Base-by-base conservation (phyloP, 2,113 vertebrate species). In the Sinocyclocheilus grahami region DNA sequence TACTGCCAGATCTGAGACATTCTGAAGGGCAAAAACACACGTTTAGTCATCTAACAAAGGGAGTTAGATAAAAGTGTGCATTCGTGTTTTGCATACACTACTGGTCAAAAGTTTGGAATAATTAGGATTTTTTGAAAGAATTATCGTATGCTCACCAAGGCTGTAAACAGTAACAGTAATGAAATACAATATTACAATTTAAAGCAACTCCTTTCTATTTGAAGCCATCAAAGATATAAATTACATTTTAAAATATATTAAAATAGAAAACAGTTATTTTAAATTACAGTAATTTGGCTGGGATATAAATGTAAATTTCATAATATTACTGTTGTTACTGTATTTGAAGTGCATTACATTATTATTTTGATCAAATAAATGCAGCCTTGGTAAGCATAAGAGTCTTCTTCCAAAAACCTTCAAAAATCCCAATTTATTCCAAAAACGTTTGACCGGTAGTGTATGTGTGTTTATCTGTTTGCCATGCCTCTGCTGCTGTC, bases 401-500 rank as follows among this genome's bases (percentile, higher is more conserved):
- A 16, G 13, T 18, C 13, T 16, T 67, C 0, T 16, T 33, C 30
- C 5, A 8, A 67, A 30, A 18, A 69, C 27, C 30, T 16, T 42
- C 1, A 42, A 67, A 67, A 12, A 13, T 27, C 5, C 62, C 0
- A 13, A 14, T 9, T 18, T 33, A 67, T 69, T 69, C 14, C 12
- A 69, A 69, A 69, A 69, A 37, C 3, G 1, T 69, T 69, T 74
- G 7, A 62, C 27, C 27, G 11, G 7, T 16, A 30, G 42, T 60
- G 27, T 69, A 14, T 63, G 7, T 79, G 14, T 48, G 13, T 67
- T 33, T 86, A 12, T 69, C 4, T 67, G 6, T 69, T 55, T 80
- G 24, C 33, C 88, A 89, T 94, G 96, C 98, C 96, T 98, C 95
- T 1, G 93, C 91, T 76, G 95, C 94, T 1, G 95, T 96, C 98